A percentile compares a stretch with the other conserved stretches of the same genome.
These are phyloP conservation scores for Megaustenia siamemsis DNA, from an alignment of 2,888 invertebrate species.

Conservation along the genomic window DNA sequence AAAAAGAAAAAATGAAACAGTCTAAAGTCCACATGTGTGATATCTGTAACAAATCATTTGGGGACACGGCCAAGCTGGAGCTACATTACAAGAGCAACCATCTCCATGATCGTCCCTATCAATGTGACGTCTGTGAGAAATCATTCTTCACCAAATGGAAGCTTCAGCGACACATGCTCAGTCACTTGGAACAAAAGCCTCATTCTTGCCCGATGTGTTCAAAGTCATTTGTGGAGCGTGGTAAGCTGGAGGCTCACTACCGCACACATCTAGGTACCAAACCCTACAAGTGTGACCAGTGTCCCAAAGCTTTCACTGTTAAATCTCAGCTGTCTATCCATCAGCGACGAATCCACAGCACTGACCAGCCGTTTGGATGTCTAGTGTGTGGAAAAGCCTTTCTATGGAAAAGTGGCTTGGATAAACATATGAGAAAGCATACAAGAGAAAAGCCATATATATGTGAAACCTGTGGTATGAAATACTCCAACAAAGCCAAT, in stretches of 20 bases:
- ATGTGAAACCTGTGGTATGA: constrained; percentile 50
- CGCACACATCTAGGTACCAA: constrained; percentile 56
- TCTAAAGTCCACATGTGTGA: constrained; percentile 51
- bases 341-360: constrained; percentile 53
- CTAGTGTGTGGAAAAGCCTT: constrained; percentile 52
- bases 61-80: constrained; percentile 51
- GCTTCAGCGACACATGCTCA: constrained; percentile 56
- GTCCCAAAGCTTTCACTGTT: constrained; percentile 53
- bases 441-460: constrained; percentile 54
- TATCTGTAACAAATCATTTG: constrained; percentile 54
- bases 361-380: constrained; percentile 55
- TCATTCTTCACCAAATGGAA: constrained; percentile 56
- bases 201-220: constrained; percentile 56
- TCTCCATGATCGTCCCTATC: constrained; percentile 51
- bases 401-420: constrained; percentile 51
- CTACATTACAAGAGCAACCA: constrained; percentile 56
- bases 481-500: constrained; percentile 52
- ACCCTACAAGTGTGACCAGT: constrained; percentile 56
- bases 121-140: constrained; percentile 56
- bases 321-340: constrained; percentile 53
- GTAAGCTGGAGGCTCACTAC: constrained; percentile 55
- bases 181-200: constrained; percentile 53
- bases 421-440: constrained; percentile 56
- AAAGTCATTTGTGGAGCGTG: constrained; percentile 54
- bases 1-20: constrained; percentile 46